Percentiles rank a stretch among this genome's conserved stretches.
Conservation (phyloP, 1,140 invertebrate genomes). For the Drosophila mojavensis region DNA sequence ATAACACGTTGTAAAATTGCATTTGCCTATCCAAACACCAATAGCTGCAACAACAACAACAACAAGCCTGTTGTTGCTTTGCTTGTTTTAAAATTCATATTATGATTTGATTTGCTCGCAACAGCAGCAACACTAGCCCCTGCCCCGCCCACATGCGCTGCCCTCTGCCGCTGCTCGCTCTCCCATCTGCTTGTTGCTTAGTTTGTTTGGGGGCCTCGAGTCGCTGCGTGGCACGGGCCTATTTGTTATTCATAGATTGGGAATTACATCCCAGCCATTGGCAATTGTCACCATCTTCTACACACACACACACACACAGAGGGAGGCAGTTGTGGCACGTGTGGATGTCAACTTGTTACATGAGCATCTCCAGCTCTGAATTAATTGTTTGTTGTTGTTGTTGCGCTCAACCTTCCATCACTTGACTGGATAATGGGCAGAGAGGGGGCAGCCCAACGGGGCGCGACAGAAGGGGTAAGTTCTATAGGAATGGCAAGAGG, state of each 20-base stretch:
- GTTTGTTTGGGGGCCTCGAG: slow-evolving; percentile 53
- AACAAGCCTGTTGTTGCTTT: slow-evolving; percentile 43
- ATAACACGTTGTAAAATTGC: slow-evolving; percentile 77
- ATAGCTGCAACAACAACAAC: slow-evolving; percentile 1
- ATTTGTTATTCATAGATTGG: slow-evolving; percentile 81
- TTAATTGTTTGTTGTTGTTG: slow-evolving; percentile 55
- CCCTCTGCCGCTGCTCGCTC: background rate
- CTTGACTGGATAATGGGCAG: slow-evolving; percentile 8
- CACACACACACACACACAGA: slow-evolving; percentile 38
- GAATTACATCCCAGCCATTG: slow-evolving; percentile 80
- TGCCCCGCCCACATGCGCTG: too few relatives aligned
- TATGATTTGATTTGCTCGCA: slow-evolving; percentile 77
- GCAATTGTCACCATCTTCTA: slow-evolving; percentile 73
- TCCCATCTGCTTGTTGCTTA: slow-evolving; percentile 22
- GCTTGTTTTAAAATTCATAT: slow-evolving; percentile 70
- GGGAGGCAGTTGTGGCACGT: slow-evolving; percentile 49
- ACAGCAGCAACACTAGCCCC: background rate
- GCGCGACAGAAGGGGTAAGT: too few relatives aligned
- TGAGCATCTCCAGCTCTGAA: slow-evolving; percentile 57
- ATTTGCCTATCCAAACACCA: slow-evolving; percentile 48
- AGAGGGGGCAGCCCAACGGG: background rate
- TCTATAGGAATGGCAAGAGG: too few relatives aligned
- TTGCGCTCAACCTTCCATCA: slow-evolving; percentile 7
- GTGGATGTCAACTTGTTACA: slow-evolving; percentile 69
- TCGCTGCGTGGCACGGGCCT: slow-evolving; percentile 51